A percentile compares a stretch with the other conserved stretches of the same genome.
These are phyloP conservation scores for Latrodectus hesperus DNA, from an alignment of 2,888 invertebrate species.

Conservation along the genomic window DNA sequence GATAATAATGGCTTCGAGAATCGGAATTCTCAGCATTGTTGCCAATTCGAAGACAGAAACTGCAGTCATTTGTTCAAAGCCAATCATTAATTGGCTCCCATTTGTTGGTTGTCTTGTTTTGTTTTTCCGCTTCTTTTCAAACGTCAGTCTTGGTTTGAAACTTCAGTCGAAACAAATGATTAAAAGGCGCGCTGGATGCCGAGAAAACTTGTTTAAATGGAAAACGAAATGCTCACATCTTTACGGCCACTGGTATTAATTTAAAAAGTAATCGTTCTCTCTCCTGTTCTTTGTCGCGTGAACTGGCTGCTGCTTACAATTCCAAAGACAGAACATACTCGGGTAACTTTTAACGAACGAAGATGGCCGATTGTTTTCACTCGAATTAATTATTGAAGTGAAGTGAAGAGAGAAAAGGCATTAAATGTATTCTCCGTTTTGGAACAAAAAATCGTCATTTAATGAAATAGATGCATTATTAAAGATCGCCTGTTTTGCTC, in stretches of 20 bases:
- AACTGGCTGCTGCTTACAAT: not conserved
- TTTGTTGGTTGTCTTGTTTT: conserved; percentile 63
- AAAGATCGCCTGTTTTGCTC: no score
- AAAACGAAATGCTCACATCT: conserved; percentile 18
- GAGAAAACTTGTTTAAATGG: conserved; percentile 41
- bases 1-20: conserved; percentile 66
- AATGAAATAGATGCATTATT: no score
- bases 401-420: no score
- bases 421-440: no score
- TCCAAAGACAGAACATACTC: not conserved
- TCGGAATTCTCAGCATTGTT: conserved; percentile 67
- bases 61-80: conserved; percentile 65
- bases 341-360: no score
- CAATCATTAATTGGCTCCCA: conserved; percentile 68
- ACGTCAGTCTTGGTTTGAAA: conserved; percentile 42
- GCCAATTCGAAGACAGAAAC: conserved; percentile 56
- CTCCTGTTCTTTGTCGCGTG: not conserved
- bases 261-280: not conserved
- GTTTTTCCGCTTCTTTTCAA: conserved; percentile 46
- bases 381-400: no score
- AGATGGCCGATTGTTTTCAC: no score
- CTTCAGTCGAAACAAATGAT: conserved; percentile 53
- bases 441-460: no score
- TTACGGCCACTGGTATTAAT: not conserved
- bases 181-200: conserved; percentile 31